Conservation (phyloP, 1,140 invertebrate species). For the Drosophila nikananu region DNA sequence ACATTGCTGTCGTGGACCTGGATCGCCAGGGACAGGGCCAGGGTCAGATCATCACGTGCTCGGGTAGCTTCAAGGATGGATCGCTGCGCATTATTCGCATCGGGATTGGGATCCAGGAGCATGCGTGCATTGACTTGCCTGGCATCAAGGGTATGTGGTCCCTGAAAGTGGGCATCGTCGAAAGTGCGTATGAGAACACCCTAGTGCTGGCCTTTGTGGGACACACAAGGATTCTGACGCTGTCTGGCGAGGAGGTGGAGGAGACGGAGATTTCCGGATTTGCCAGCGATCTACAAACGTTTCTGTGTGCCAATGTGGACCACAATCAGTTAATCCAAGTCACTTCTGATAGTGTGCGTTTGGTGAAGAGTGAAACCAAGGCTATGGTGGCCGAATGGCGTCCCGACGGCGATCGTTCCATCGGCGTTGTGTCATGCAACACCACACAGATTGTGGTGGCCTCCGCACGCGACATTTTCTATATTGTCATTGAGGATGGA, state of each 20-base stretch:
- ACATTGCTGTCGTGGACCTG: constrained; percentile 98
- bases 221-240: constrained; percentile 94
- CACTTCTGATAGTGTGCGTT: constrained; percentile 90
- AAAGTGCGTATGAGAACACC: constrained; percentile 91
- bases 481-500: constrained; percentile 92
- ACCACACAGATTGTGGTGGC: constrained; percentile 94
- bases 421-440: constrained; percentile 96
- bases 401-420: constrained; percentile 90
- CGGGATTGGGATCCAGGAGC: constrained; percentile 98
- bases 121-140: constrained; percentile 97
- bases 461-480: constrained; percentile 95
- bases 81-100: constrained; percentile 98
- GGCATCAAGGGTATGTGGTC: constrained; percentile 99
- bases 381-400: constrained; percentile 92
- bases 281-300: constrained; percentile 95
- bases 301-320: constrained; percentile 96
- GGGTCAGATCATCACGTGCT: constrained; percentile 99
- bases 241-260: constrained; percentile 98
- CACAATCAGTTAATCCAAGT: constrained; percentile 89
- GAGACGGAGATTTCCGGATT: constrained; percentile 97
- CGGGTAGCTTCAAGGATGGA: constrained; percentile 98
- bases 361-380: constrained; percentile 90
- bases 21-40: constrained; percentile 99
- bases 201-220: constrained; percentile 97
- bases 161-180: constrained; percentile 90